Evolutionary conservation across 2,113 vertebrate species (phyloP).

Genomic region (human (Homo sapiens)): DNA sequence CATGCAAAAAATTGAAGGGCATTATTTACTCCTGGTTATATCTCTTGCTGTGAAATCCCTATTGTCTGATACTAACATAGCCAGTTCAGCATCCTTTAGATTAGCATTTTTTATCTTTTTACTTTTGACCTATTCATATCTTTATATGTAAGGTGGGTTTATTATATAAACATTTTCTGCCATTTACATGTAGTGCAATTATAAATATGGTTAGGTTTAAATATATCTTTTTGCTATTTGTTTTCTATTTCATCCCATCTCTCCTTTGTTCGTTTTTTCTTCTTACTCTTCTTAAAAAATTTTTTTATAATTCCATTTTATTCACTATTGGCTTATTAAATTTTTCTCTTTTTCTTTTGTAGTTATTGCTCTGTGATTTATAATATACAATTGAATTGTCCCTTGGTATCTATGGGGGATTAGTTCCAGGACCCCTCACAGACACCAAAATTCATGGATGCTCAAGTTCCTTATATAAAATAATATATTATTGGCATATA

Average conservation of each 20-base stretch:
- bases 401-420: background rate
- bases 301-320: background rate
- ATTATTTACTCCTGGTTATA: background rate
- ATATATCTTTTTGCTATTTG: background rate
- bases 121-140: background rate
- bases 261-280: background rate
- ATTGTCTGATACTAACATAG: background rate
- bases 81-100: background rate
- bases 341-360: background rate
- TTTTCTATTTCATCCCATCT: background rate
- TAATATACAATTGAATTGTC: background rate
- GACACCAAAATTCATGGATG: background rate
- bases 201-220: background rate
- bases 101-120: background rate
- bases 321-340: background rate
- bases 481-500: background rate
- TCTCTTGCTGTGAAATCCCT: background rate
- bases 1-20: background rate
- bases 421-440: background rate
- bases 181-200: background rate
- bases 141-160: background rate
- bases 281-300: background rate
- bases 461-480: background rate
- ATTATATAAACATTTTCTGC: background rate
- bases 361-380: background rate